phyloP scores from a whole-genome alignment of 2,797 vertebrate genomes.

The Loriculus beryllinus region DNA sequence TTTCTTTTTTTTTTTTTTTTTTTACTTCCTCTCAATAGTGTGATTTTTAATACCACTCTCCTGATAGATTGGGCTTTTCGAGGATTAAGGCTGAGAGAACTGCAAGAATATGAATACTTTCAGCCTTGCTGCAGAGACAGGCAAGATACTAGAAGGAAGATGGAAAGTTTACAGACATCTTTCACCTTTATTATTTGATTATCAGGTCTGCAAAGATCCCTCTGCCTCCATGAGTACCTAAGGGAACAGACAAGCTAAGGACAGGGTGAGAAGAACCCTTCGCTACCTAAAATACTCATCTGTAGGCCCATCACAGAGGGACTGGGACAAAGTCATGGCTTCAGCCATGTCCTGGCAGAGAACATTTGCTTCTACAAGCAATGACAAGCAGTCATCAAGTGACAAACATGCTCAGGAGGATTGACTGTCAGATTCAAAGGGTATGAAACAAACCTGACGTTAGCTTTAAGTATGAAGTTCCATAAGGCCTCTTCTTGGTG shows the following conservation, averaged over 20 bases:
- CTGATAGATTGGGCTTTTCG: not conserved
- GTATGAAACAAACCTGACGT: constrained; percentile 26
- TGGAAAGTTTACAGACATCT: not conserved
- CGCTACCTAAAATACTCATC: not conserved
- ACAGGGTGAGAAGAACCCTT: not conserved
- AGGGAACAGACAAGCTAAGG: not conserved
- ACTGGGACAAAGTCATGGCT: not conserved
- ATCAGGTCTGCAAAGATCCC: not conserved
- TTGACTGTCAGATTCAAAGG: not conserved
- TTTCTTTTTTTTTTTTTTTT: not conserved
- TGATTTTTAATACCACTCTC: not conserved
- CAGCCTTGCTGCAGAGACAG: not conserved
- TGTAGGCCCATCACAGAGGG: not conserved
- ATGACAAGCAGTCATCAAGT: not conserved
- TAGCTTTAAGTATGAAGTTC: not conserved
- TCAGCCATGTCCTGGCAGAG: not conserved
- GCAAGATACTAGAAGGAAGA: not conserved
- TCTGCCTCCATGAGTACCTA: not conserved
- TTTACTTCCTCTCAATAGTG: not conserved
- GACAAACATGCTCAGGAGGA: constrained; percentile 14
- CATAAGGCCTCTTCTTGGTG: not conserved
- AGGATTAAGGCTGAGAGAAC: not conserved
- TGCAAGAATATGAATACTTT: not conserved
- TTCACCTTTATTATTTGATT: not conserved
- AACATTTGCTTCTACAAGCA: not conserved